Conservation (phyloP, 2,113 vertebrate genomes). For the Ranitomeya variabilis region DNA sequence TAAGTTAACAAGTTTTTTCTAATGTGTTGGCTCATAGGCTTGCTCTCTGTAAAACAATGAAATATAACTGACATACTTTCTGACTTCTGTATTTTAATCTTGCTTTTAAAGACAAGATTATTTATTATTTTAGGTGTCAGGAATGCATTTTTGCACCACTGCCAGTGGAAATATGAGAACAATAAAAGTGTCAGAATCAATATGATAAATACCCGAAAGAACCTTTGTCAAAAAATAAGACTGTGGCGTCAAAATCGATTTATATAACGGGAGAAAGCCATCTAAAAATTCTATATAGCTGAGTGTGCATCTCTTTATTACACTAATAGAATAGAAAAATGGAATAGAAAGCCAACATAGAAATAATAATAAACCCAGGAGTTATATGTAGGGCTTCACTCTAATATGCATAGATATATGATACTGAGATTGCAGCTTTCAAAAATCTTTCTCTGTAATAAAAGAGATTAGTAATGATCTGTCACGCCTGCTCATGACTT, state of each 20-base stretch:
- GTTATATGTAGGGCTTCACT: neutral
- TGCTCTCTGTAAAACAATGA: neutral
- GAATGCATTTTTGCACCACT: neutral
- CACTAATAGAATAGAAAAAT: neutral
- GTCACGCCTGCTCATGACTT: neutral
- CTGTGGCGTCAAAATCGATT: neutral
- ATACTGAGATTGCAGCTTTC: neutral
- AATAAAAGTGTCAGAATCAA: conserved; percentile 14
- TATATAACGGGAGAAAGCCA: neutral
- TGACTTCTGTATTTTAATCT: neutral
- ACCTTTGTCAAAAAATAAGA: conserved; percentile 4
- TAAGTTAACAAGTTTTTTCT: neutral
- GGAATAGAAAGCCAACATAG: neutral
- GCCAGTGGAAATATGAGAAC: conserved; percentile 1
- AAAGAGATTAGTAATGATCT: neutral
- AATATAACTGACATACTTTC: neutral
- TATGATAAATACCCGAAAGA: conserved; percentile 11
- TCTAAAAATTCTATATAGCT: neutral
- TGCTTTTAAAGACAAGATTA: conserved; percentile 5
- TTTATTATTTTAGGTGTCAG: neutral
- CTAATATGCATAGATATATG: neutral
- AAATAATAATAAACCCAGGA: neutral
- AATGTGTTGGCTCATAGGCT: neutral
- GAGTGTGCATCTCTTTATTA: neutral
- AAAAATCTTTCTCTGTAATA: neutral